Base-by-base conservation (phyloP, 2,113 vertebrate genomes). In the Lates calcarifer region DNA sequence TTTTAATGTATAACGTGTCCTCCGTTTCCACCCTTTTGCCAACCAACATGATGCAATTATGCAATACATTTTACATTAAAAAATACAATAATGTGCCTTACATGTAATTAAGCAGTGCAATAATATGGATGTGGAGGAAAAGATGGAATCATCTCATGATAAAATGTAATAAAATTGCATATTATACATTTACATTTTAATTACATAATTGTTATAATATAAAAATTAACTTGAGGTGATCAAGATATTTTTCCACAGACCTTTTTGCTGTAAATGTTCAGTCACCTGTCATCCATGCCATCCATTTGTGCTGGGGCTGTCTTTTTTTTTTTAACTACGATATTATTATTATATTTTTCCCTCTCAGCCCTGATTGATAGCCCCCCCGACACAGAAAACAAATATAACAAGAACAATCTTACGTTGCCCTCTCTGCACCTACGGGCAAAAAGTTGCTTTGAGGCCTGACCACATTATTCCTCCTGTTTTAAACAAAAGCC, bases 301-400 rank as follows among this genome's bases (percentile, higher is more conserved):
- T 47, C 79, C 69, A 76, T 88, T 87, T 89, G 66, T 60, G 78
- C 45, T 63, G 64, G 35, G 73, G 79, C 71, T 85, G 58, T 78
- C 85, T 41, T 66, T 26, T 51, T 69, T 74, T 22, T 20, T 28
- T 39, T 75, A 37, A 57, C 66, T 35, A 7, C 57, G 76, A 73
- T 57, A 57, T 60, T 81, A 76, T 83, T 84, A 77, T 86, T 74
- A 65, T 87, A 85, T 90, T 85, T 74, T 68, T 60, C 17, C 31
- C 74, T 77, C 65, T 66, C 78, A 58, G 65, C 69, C 51, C 68
- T 92, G 91, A 94, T 92, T 94, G 90, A 93, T 93, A 85, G 86
- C 66, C 90, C 88, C 74, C 79, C 63, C 88, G 90, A 80, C 80
- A 89, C 77, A 84, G 66, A 92, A 89, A 92, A 90, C 84, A 91